Conservation (phyloP, 2,888 invertebrate genomes). For the Ecliptopera silaceata region DNA sequence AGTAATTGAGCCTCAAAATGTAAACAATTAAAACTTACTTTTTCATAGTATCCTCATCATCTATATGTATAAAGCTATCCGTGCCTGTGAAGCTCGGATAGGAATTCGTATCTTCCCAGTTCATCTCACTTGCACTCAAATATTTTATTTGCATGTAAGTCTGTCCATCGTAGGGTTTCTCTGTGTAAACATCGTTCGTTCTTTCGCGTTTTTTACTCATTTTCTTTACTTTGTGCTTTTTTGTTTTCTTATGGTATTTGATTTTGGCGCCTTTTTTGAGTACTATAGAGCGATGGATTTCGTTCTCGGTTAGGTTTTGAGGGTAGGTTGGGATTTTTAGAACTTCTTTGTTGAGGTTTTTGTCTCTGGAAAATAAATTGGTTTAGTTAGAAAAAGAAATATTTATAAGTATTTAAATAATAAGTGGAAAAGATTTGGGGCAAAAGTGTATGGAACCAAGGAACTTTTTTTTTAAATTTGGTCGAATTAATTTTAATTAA, state of each 20-base stretch:
- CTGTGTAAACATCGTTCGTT: slow-evolving; percentile 59
- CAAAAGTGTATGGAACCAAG: too few relatives aligned
- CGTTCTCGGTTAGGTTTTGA: slow-evolving; percentile 57
- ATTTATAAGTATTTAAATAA: too few relatives aligned
- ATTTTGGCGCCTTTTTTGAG: slow-evolving; percentile 70
- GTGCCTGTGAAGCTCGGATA: slow-evolving; percentile 92
- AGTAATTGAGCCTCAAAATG: too few relatives aligned
- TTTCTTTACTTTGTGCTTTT: slow-evolving; percentile 60
- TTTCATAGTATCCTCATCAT: slow-evolving; percentile 93
- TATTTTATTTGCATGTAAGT: slow-evolving; percentile 80
- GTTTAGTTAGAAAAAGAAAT: too few relatives aligned
- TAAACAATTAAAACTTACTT: slow-evolving; percentile 77
- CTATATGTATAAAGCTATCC: slow-evolving; percentile 94
- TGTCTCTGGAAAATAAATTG: slow-evolving; percentile 51
- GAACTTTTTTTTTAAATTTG: too few relatives aligned
- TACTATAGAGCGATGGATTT: slow-evolving; percentile 66
- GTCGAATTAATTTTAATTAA: too few relatives aligned
- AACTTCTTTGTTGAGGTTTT: slow-evolving; percentile 59
- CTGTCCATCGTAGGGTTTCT: slow-evolving; percentile 65
- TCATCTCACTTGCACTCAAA: slow-evolving; percentile 66
- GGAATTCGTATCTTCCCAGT: slow-evolving; percentile 71
- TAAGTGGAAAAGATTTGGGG: too few relatives aligned
- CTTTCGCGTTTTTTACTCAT: slow-evolving; percentile 61
- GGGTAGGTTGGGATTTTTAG: slow-evolving; percentile 54
- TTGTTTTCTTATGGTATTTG: slow-evolving; percentile 61